These are phyloP conservation scores for Mastacembelus armatus DNA, from an alignment of 2,797 vertebrate species.

Conservation along the genomic window DNA sequence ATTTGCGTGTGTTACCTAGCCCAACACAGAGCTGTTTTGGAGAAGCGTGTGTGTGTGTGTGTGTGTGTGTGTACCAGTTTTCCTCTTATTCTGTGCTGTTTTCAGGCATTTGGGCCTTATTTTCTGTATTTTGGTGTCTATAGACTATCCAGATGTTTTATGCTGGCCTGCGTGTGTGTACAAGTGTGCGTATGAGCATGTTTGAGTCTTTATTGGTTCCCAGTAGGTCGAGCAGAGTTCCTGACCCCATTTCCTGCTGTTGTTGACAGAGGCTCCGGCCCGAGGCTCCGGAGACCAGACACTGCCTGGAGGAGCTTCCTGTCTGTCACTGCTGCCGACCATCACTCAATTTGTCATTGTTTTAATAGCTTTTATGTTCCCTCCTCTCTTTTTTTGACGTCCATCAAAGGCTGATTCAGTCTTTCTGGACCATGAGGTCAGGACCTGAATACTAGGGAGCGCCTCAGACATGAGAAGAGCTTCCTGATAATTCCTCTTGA, in stretches of 20 bases:
- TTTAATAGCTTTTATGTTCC: slow-evolving; percentile 10
- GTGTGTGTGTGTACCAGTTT: background rate
- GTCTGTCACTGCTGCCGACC: slow-evolving; percentile 52
- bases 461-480: slow-evolving; percentile 12
- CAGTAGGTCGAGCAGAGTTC: slow-evolving; percentile 65
- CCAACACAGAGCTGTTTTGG: slow-evolving; percentile 14
- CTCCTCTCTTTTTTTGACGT: background rate
- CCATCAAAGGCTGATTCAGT: slow-evolving; percentile 35
- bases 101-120: background rate
- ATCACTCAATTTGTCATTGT: slow-evolving; percentile 49
- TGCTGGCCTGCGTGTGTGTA: background rate
- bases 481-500: slow-evolving; percentile 13
- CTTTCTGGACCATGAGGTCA: slow-evolving; percentile 42
- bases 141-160: slow-evolving; percentile 7
- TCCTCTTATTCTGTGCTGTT: background rate
- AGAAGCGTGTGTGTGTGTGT: background rate
- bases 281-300: slow-evolving; percentile 59
- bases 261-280: slow-evolving; percentile 61
- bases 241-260: slow-evolving; percentile 74
- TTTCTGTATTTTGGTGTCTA: background rate
- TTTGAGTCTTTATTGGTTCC: slow-evolving; percentile 58
- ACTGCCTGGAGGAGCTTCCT: slow-evolving; percentile 63
- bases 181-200: slow-evolving; percentile 17
- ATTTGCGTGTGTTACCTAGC: slow-evolving; percentile 1
- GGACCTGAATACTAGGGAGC: slow-evolving; percentile 15